These are phyloP conservation scores for Halictus quadricinctus DNA, from an alignment of 2,888 invertebrate genomes.

Conservation along the genomic window DNA sequence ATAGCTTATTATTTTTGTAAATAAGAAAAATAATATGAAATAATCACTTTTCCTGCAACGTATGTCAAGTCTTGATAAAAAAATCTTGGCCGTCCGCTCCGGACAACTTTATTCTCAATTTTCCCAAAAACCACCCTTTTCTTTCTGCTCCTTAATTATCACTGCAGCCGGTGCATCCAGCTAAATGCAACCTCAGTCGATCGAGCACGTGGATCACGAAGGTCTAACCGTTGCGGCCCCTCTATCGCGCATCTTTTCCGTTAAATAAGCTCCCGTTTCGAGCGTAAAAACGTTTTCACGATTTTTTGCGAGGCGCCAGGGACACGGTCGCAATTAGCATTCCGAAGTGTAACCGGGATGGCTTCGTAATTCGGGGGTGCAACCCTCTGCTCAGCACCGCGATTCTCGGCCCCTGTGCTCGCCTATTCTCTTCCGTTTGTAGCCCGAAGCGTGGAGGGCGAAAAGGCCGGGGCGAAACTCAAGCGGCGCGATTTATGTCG, in stretches of 20 bases:
- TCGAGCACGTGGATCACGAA: not conserved
- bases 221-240: not conserved
- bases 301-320: slow-evolving; percentile 26
- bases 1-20: too few relatives aligned
- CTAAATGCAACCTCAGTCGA: not conserved
- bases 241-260: not conserved
- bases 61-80: not conserved
- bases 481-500: slow-evolving; percentile 58
- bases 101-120: not conserved
- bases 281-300: not conserved
- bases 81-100: not conserved
- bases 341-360: slow-evolving; percentile 36
- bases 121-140: not conserved
- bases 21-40: not conserved
- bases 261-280: not conserved
- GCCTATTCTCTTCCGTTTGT: slow-evolving; percentile 3
- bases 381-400: not conserved
- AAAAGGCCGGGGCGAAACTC: slow-evolving; percentile 60
- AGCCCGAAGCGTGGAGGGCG: slow-evolving; percentile 42
- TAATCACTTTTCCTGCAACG: not conserved
- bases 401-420: not conserved
- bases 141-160: not conserved
- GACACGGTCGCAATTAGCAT: slow-evolving; percentile 67
- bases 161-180: not conserved
- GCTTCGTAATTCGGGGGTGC: slow-evolving; percentile 1